Base-by-base conservation (phyloP, 2,797 vertebrate species). In the Nyctibius grandis region DNA sequence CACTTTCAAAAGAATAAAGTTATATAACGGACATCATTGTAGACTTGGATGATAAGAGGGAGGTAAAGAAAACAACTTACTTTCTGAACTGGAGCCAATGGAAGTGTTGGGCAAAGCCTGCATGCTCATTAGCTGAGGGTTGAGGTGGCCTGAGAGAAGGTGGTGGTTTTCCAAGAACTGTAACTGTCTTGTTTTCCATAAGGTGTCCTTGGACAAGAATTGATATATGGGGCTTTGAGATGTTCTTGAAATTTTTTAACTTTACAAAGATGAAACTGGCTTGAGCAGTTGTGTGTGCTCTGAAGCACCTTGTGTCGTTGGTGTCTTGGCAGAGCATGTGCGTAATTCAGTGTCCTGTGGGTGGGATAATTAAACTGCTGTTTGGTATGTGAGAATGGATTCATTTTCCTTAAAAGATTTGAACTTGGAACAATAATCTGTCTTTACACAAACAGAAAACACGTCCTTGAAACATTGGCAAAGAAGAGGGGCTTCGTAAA, bases 31-130 rank as follows among this genome's bases (percentile, higher is more conserved):
- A 33, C 40, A 50, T 75, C 20, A 22, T 16, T 73, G 75, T 74
- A 15, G 65, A 29, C 44, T 70, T 31, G 26, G 74, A 45, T 65
- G 79, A 74, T 85, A 89, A 93, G 68, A 45, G 23, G 5, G 9
- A 23, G 33, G 54, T 48, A 68, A 93, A 51, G 87, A 95, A 95
- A 90, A 73, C 76, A 82, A 53, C 60, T 92, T 95, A 38, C 8
- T 85, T 93, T 91, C 36, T 91, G 85, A 86, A 7, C 44, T 82
- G 93, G 80, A 91, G 90, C 88, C 83, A 74, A 2, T 48, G 75
- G 51, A 89, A 78, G 53, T 56, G 65, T 40, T 17, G 42, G 69
- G 67, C 74, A 82, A 26, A 76, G 85, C n/a, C 81, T 89, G 34
- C 11, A 1, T 33, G 72, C 59, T 73, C 45, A 5, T 78, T 34